Percentiles rank a stretch among this genome's conserved stretches.
Conservation (phyloP, 2,113 vertebrate genomes). For the Vicugna pacos region DNA sequence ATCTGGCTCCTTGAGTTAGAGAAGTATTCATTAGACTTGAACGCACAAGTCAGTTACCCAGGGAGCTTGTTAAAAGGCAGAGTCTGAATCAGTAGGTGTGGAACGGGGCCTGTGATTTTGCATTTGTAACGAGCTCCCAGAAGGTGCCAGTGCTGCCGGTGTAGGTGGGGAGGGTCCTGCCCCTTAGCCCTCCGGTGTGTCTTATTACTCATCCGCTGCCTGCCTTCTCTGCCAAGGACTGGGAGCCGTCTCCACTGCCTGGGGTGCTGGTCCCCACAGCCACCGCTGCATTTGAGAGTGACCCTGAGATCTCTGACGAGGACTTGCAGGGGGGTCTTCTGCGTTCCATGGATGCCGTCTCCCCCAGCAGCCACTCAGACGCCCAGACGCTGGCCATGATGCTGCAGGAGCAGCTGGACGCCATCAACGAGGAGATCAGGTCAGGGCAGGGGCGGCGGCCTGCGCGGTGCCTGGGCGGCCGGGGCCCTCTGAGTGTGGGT, state of each 20-base stretch:
- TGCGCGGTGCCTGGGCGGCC: neutral
- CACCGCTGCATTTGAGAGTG: constrained; percentile 92
- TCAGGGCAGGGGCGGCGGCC: constrained; percentile 42
- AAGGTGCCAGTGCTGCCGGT: neutral
- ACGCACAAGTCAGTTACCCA: neutral
- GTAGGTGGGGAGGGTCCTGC: neutral
- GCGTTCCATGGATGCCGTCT: constrained; percentile 92
- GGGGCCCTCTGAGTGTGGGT: neutral
- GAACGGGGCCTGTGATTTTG: neutral
- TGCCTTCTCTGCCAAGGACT: constrained; percentile 89
- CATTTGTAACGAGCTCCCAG: neutral
- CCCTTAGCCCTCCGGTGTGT: neutral
- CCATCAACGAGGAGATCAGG: constrained; percentile 99
- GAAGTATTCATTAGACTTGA: neutral
- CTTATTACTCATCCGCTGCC: neutral
- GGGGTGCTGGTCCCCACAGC: constrained; percentile 90
- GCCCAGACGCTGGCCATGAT: constrained; percentile 97
- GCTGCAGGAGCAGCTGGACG: constrained; percentile 98
- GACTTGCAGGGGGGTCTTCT: constrained; percentile 89
- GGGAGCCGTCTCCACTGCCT: constrained; percentile 88
- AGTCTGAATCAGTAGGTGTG: neutral
- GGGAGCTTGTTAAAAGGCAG: neutral
- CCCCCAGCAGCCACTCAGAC: constrained; percentile 95
- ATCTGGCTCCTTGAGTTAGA: neutral
- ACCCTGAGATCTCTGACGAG: constrained; percentile 95